phyloP scores from a whole-genome alignment of 2,113 vertebrate genomes.

The Turnix velox region DNA sequence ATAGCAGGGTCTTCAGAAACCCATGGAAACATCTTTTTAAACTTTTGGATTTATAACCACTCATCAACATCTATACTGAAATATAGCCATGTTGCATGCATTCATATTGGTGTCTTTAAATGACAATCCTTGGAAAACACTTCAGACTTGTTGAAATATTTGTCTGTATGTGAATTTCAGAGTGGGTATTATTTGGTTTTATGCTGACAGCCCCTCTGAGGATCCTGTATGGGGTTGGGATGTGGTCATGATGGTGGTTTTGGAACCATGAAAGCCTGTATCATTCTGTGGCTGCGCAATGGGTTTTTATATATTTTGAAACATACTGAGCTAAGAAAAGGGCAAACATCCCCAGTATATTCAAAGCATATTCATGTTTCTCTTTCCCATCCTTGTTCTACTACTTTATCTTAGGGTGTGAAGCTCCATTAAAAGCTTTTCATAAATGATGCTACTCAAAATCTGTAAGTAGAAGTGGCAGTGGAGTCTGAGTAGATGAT shows the following conservation, averaged over 20 bases:
- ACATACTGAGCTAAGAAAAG: background rate
- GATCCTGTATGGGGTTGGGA: background rate
- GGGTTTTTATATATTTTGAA: background rate
- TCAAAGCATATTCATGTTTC: background rate
- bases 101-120: background rate
- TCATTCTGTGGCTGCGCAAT: background rate
- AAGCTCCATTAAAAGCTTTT: background rate
- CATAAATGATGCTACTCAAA: background rate
- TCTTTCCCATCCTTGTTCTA: background rate
- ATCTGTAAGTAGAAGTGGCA: background rate
- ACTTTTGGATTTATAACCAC: background rate
- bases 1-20: background rate
- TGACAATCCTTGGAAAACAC: background rate
- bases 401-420: background rate
- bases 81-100: background rate
- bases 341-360: background rate
- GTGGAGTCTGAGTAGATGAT: background rate
- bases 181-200: background rate
- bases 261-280: background rate
- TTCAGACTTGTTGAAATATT: background rate
- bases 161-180: background rate
- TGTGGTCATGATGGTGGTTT: background rate
- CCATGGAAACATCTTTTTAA: background rate
- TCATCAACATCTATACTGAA: background rate
- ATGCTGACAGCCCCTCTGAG: background rate